phyloP scores from a whole-genome alignment of 2,113 vertebrate genomes.

The Mirza zaza region DNA sequence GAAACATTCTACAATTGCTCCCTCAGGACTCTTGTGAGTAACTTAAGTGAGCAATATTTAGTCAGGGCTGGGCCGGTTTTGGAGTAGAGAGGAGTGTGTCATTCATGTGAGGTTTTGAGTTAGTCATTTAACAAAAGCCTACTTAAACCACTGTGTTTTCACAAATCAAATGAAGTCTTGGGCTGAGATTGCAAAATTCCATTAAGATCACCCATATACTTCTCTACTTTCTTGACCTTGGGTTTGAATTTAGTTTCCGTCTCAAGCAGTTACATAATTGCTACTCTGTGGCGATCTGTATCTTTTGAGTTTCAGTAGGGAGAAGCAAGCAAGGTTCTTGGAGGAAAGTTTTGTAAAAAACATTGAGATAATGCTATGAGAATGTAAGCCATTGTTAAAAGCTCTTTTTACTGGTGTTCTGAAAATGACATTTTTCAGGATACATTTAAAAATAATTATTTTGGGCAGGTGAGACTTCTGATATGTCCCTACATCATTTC shows the following conservation, averaged over 20 bases:
- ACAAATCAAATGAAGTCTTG: conserved; percentile 17
- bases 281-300: neutral
- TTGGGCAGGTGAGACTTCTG: neutral
- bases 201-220: neutral
- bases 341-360: neutral
- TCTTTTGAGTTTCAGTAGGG: neutral
- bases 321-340: neutral
- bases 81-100: neutral
- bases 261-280: neutral
- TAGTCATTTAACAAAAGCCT: conserved; percentile 15
- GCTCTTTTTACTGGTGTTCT: conserved; percentile 23
- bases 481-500: neutral
- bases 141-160: neutral
- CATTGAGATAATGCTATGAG: neutral
- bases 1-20: neutral
- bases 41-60: neutral
- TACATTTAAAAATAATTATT: neutral
- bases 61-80: neutral
- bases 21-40: neutral
- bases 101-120: neutral
- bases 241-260: conserved; percentile 34
- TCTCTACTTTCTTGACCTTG: neutral
- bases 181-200: neutral
- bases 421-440: neutral
- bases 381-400: conserved; percentile 3